phyloP scores from a whole-genome alignment of 1,140 invertebrate species.

The Temnothorax curvispinosus region DNA sequence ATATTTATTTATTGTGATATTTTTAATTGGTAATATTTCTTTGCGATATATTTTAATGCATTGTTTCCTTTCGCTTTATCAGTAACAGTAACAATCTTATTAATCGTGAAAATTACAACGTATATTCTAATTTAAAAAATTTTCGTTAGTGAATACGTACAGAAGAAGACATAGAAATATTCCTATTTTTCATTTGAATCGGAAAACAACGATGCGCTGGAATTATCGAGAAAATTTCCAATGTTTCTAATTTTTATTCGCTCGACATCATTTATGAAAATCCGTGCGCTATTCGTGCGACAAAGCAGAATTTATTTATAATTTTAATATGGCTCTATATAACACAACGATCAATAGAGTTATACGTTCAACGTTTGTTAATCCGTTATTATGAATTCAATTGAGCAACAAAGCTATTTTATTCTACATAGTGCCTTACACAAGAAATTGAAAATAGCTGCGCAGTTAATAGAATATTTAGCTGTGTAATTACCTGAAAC shows the following conservation, averaged over 20 bases:
- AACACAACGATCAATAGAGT: not conserved
- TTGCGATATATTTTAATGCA: not conserved
- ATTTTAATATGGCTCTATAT: slow-evolving; percentile 8
- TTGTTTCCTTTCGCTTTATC: not conserved
- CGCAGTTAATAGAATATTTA: slow-evolving; percentile 13
- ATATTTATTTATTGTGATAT: too few relatives aligned
- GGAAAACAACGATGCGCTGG: not conserved
- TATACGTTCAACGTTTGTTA: not conserved
- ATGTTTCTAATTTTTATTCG: not conserved
- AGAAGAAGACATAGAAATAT: not conserved
- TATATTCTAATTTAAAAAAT: not conserved
- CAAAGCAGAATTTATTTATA: slow-evolving; percentile 21
- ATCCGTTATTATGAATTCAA: slow-evolving; percentile 27
- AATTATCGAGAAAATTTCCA: slow-evolving; percentile 13
- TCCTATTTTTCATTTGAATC: not conserved
- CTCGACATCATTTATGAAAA: slow-evolving; percentile 7
- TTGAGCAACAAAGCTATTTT: slow-evolving; percentile 16
- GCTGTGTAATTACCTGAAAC: not conserved
- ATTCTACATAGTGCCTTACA: not conserved
- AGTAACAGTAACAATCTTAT: not conserved
- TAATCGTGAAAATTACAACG: not conserved
- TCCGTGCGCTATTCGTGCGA: not conserved
- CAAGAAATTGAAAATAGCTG: slow-evolving; percentile 26
- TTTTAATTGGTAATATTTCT: not conserved
- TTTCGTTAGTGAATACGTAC: not conserved